Evolutionary conservation across 1,140 invertebrate species (phyloP).

Genomic region (Meloidogyne floridensis): DNA sequence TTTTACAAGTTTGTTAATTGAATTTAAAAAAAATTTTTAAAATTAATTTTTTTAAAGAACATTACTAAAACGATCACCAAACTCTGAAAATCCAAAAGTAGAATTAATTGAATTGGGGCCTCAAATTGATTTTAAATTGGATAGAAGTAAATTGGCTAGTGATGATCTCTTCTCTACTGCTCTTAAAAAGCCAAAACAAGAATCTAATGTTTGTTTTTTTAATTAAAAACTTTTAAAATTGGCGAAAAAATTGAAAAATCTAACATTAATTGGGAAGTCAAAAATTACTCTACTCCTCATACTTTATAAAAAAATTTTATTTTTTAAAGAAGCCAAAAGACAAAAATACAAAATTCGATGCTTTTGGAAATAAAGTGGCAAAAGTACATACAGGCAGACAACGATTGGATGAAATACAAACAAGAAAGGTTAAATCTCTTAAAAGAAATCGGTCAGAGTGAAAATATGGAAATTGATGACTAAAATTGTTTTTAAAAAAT

Average conservation of each 20-base stretch:
- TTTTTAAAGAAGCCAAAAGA: slow-evolving; percentile 74
- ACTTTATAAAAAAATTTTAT: slow-evolving; percentile 38
- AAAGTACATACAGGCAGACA: slow-evolving; percentile 89
- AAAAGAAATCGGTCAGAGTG: slow-evolving; percentile 37
- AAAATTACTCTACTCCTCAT: too few species aligned
- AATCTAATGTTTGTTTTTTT: slow-evolving; percentile 71
- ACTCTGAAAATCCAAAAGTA: slow-evolving; percentile 77
- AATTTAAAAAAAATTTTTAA: background rate
- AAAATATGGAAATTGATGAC: slow-evolving; percentile 31
- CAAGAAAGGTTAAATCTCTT: slow-evolving; percentile 86
- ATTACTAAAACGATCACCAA: slow-evolving; percentile 85
- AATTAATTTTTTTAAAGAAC: slow-evolving; percentile 71
- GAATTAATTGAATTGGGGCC: slow-evolving; percentile 93
- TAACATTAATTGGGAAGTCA: too few species aligned
- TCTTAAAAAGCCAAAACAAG: slow-evolving; percentile 79
- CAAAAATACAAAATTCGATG: slow-evolving; percentile 86
- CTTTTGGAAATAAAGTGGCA: slow-evolving; percentile 84
- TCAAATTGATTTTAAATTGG: slow-evolving; percentile 81
- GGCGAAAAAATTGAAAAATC: too few species aligned
- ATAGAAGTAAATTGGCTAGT: slow-evolving; percentile 83
- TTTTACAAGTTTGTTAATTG: slow-evolving; percentile 76
- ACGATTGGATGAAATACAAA: slow-evolving; percentile 82
- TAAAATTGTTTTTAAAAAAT: slow-evolving; percentile 12
- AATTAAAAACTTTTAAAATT: too few species aligned
- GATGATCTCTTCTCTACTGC: slow-evolving; percentile 86